phyloP scores from a whole-genome alignment of 2,113 vertebrate genomes.

The Catharus fuscescens region DNA sequence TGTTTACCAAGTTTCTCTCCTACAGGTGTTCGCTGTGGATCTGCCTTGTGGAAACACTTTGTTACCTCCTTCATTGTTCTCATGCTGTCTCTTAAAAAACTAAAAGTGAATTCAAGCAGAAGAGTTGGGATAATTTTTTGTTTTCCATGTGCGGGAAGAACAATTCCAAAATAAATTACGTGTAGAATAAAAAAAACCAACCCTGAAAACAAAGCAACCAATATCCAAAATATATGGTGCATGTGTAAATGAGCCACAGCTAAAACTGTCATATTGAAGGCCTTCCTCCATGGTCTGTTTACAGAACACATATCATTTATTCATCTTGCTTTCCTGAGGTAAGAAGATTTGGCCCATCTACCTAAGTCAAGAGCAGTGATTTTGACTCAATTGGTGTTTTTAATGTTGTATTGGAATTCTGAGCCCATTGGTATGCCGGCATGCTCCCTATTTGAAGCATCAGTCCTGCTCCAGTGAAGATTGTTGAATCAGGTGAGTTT shows the following conservation, averaged over 20 bases:
- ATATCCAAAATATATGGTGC: background rate
- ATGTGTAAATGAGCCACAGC: background rate
- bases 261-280: background rate
- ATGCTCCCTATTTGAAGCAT: background rate
- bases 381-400: background rate
- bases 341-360: background rate
- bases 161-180: background rate
- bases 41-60: background rate
- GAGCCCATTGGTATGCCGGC: background rate
- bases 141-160: background rate
- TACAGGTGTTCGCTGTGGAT: background rate
- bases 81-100: background rate
- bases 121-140: background rate
- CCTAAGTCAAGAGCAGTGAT: background rate
- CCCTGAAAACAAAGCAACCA: background rate
- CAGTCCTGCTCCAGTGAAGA: background rate
- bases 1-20: background rate
- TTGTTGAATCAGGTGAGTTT: background rate
- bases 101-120: background rate
- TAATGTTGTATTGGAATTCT: accelerated
- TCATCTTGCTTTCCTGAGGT: background rate
- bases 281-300: background rate
- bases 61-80: background rate
- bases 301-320: background rate
- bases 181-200: accelerated